Base-by-base conservation (phyloP, 2,113 vertebrate genomes). In the Eudyptes chrysolophus region DNA sequence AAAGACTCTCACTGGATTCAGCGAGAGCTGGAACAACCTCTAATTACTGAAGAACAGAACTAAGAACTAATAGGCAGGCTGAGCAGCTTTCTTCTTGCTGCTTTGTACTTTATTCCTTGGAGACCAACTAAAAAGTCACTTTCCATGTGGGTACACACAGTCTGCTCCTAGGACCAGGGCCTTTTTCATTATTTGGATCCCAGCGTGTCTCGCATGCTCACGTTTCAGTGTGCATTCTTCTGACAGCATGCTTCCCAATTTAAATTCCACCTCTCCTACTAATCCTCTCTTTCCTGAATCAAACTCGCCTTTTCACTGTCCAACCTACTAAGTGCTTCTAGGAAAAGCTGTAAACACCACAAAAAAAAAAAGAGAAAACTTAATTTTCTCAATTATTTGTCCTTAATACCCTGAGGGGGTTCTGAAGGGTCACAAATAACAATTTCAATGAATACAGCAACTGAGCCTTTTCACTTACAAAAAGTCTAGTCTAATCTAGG, bases 181-280 rank as follows among this genome's bases (percentile, higher is more conserved):
- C 5, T 62, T 66, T 84, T 49, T 26, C 1, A 0, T 34, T 27
- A 15, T 71, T 90, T 83, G 64, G 51, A 89, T 90, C 42, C 44
- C 62, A 77, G 44, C 0, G 0, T 24, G 18, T 80, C 36, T 49
- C 7, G 0, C 46, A 65, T 0, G 0, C 18, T 80, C 64, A 54
- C 0, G 0, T 80, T 80, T 76, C 40, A 54, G 16, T 14, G 6
- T 66, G 38, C 19, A 2, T 61, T 76, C 26, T 82, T 72, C 57
- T 0, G 0, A n/a, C 24, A 68, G 18, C 21, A 6, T 15, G 14
- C 46, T 89, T 84, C 38, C 10, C 27, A n/a, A 3, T 36, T 38
- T 66, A 40, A 94, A 66, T 72, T 78, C 46, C 52, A 72, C 16
- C 16, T 84, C 21, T 82, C 30, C 22, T 66, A 20, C 19, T 49